Evolutionary conservation across 2,797 vertebrate species (phyloP), one percentile per base, ranked within the genome.

Genomic region (Vipera ursinii): DNA sequence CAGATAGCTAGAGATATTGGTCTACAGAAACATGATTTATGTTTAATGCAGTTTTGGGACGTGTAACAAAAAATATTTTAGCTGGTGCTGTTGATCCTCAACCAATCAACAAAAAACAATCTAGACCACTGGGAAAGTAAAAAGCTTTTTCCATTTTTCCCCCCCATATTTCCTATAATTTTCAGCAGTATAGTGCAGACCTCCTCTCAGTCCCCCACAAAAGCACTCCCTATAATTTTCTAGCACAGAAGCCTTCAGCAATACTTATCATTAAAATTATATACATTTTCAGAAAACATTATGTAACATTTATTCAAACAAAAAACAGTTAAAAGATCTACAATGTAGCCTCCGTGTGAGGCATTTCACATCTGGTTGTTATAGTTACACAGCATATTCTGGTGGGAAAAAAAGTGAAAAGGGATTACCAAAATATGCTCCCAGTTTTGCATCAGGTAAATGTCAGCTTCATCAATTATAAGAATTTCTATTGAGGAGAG

Each of bases 371-470:
- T 82, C 78, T 48, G 78, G 78, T 82, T 82, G 38, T n/a, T 48
- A 89, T 51, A 28, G 87, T 28, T 63, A 14, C 1, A 2, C 59
- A 61, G 61, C 17, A 91, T 12, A 91, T 7, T 1, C 73, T 2
- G 44, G 22, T 60, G 48, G 48, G 12, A 48, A 24, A 48, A 82
- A 48, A 82, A 82, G 78, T 24, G 44, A 48, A 82, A 48, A 82
- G 44, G 44, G 20, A 93, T 65, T 96, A 99, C 99, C 98, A 99
- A 95, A 85, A 99, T 95, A 0, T 99, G 99, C 89, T 99, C 99
- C 99, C 99, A 99, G 93, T 99, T 99, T 97, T 99, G 99, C 99
- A 99, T 99, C 94, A 99, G 98, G 94, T 98, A 98, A 89, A 99
- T 96, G 26, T 99, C 99, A 0, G 98, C 98, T 96, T 99, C 99